Evolutionary conservation across 92 coral and sea anemone genomes (phyloP).

Genomic region (Meandrina meandrites): DNA sequence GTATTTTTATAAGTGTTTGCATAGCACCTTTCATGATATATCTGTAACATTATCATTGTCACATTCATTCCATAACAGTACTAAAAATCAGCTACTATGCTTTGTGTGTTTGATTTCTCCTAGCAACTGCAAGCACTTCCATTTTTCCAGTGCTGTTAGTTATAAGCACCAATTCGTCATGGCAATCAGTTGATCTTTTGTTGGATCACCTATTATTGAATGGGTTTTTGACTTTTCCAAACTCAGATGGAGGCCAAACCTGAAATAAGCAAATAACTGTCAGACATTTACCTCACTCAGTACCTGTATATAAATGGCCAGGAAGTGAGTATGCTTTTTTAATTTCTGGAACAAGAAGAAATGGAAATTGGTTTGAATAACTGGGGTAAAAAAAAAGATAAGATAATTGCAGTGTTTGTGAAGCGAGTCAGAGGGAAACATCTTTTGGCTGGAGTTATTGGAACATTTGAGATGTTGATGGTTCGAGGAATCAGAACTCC

Average conservation of each 20-base stretch:
- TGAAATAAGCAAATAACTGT: slow-evolving; percentile 35
- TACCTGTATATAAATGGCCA: too few species aligned
- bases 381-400: background rate
- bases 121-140: background rate
- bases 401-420: background rate
- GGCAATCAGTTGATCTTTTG: background rate
- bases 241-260: slow-evolving; percentile 88
- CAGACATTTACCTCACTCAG: too few species aligned
- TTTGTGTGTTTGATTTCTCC: background rate
- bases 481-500: too few species aligned
- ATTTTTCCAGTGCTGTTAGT: background rate
- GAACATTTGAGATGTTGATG: background rate
- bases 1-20: too few species aligned
- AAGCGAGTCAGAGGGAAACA: too few species aligned
- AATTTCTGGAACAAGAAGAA: too few species aligned
- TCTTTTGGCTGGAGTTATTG: too few species aligned
- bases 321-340: too few species aligned
- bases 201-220: slow-evolving; percentile 1
- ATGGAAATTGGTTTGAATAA: background rate
- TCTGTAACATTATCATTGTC: background rate
- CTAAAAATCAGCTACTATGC: background rate
- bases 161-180: background rate
- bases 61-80: background rate
- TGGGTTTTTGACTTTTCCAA: slow-evolving; percentile 70
- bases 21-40: too few species aligned